Conservation (phyloP, 2,797 vertebrate genomes). For the Serranus cabrilla region DNA sequence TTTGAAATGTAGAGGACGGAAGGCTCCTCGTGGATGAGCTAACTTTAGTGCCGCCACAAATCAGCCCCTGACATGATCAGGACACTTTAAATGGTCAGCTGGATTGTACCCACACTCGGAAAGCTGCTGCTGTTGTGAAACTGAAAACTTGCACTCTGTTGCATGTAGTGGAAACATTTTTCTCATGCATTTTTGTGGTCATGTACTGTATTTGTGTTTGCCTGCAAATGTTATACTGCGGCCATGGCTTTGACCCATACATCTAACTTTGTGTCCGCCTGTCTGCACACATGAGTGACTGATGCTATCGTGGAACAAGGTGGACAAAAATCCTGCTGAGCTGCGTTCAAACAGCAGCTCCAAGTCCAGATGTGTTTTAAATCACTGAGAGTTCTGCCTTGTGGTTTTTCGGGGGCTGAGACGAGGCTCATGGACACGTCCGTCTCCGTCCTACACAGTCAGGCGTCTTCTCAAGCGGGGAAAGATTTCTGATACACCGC, state of each 20-base stretch:
- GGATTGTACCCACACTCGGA: constrained; percentile 25
- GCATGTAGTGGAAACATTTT: constrained; percentile 44
- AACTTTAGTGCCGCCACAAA: constrained; percentile 72
- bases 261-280: constrained; percentile 15
- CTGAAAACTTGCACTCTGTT: constrained; percentile 18
- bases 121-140: constrained; percentile 46
- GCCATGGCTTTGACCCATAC: constrained; percentile 2
- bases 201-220: background rate
- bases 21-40: constrained; percentile 62
- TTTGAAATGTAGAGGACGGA: constrained; percentile 59
- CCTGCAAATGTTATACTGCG: background rate
- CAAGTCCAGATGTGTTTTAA: constrained; percentile 79
- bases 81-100: constrained; percentile 49
- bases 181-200: constrained; percentile 24
- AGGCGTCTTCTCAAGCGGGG: constrained; percentile 22
- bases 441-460: constrained; percentile 47
- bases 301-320: constrained; percentile 66
- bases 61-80: constrained; percentile 62
- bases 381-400: constrained; percentile 66
- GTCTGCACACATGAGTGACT: constrained; percentile 33
- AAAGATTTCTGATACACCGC: constrained; percentile 50
- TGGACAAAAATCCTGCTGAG: constrained; percentile 64
- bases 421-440: constrained; percentile 46
- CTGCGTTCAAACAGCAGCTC: constrained; percentile 43
- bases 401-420: constrained; percentile 57